A percentile compares a stretch with the other conserved stretches of the same genome.
These are phyloP conservation scores for Platynereis dumerilii DNA, from an alignment of 2,888 invertebrate species.

Conservation along the genomic window DNA sequence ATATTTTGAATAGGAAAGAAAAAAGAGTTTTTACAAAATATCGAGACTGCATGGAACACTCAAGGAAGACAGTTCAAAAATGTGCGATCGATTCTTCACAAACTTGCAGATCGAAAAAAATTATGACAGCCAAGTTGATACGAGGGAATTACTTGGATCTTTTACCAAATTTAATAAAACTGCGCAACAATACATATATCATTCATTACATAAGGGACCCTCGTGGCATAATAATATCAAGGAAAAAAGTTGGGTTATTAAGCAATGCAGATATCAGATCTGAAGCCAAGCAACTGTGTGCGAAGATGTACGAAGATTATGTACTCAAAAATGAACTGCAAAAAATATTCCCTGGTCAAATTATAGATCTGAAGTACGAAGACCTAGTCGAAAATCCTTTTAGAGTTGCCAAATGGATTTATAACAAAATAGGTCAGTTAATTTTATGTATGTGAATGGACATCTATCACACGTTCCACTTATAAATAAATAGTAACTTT, in stretches of 20 bases:
- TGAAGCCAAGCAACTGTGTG: neutral
- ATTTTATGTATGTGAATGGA: too few relatives aligned
- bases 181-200: neutral
- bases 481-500: too few relatives aligned
- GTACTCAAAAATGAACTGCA: neutral
- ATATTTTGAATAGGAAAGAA: too few relatives aligned
- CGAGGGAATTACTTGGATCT: neutral
- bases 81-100: too few relatives aligned
- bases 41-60: too few relatives aligned
- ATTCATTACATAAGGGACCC: neutral
- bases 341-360: neutral
- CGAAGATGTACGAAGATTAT: neutral
- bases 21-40: too few relatives aligned
- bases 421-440: neutral
- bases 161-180: neutral
- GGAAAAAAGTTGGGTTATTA: neutral
- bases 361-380: neutral
- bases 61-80: too few relatives aligned
- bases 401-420: neutral
- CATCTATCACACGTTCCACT: too few relatives aligned
- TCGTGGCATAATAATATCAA: neutral
- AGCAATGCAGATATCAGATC: neutral
- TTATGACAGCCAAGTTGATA: neutral
- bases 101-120: neutral
- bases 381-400: neutral